Evolutionary conservation across 2,888 invertebrate genomes (phyloP), one percentile per base, ranked within the genome.

Genomic region (Amblyjoppa fuscipennis): DNA sequence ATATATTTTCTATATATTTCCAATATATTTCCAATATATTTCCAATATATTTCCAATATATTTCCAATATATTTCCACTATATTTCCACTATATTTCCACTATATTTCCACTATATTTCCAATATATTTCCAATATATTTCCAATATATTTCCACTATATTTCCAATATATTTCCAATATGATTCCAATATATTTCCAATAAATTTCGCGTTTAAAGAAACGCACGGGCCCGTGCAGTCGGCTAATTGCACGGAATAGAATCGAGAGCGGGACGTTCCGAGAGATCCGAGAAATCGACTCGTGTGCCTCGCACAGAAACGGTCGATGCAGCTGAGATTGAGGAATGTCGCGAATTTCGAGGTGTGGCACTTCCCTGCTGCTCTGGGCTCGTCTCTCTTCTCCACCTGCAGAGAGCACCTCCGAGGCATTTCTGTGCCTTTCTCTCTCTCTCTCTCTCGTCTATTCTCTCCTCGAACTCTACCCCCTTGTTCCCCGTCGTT

Each of bases 311-410:
- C 25, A 16, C 45, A 25, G 69, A 28, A 45, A 25, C 49, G 78
- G 16, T 49, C 71, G 45, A 71, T 82, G 80, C 85, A 85, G 80
- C 68, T 49, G 68, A 83, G 85, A 77, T 77, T 75, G 89, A 87
- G 91, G 93, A 92, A 93, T 93, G 91, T 90, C 87, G 92, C 90
- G 91, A 91, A 92, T 93, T 49, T 93, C 91, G 91, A 93, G 93
- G 93, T 92, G 93, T 92, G 93, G 92, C 91, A 82, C 80, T 83
- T 80, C 51, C 74, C 56, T 61, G 49, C 56, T 61, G 49, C 75
- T 75, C 51, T 59, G 64, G 70, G 70, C 78, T 78, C 76, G 75
- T 81, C 82, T 79, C 84, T 74, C 84, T 69, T 81, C 80, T 78
- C 79, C 79, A 82, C 82, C 84, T 85, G 84, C 84, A 68, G 74